Percentiles rank a stretch among this genome's conserved stretches.
Evolutionary conservation across 1,140 invertebrate genomes (phyloP).

Genomic region (Vanessa atalanta): DNA sequence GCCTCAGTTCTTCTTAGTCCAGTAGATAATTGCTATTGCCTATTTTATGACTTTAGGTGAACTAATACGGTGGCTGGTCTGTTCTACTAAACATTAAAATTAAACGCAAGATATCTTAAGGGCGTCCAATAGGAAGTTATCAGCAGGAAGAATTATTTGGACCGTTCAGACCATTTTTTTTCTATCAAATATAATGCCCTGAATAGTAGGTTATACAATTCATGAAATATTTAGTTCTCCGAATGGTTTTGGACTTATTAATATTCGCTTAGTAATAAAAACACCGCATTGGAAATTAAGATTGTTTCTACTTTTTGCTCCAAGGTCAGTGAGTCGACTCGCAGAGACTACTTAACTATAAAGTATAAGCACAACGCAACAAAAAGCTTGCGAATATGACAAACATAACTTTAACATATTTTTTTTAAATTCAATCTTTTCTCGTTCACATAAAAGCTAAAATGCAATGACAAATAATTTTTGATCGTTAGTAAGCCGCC

Average conservation of each 20-base stretch:
- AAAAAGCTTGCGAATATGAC: conserved; percentile 40
- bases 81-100: too few relatives aligned
- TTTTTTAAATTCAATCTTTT: conserved; percentile 11
- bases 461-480: neutral
- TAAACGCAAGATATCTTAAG: too few relatives aligned
- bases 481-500: conserved; percentile 13
- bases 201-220: neutral
- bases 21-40: too few relatives aligned
- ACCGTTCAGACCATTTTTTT: too few relatives aligned
- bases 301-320: conserved; percentile 71
- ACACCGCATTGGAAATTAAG: conserved; percentile 56
- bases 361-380: conserved; percentile 58
- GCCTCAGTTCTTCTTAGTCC: too few relatives aligned
- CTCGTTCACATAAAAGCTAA: neutral
- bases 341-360: conserved; percentile 33
- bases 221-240: conserved; percentile 36
- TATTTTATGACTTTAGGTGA: too few relatives aligned
- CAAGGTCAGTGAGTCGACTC: conserved; percentile 75
- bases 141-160: too few relatives aligned
- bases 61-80: too few relatives aligned
- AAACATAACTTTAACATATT: neutral
- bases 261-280: conserved; percentile 62
- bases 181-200: neutral
- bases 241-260: conserved; percentile 53
- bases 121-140: too few relatives aligned